Evolutionary conservation across 2,888 invertebrate species (phyloP).

Genomic region (Eledona agricola): DNA sequence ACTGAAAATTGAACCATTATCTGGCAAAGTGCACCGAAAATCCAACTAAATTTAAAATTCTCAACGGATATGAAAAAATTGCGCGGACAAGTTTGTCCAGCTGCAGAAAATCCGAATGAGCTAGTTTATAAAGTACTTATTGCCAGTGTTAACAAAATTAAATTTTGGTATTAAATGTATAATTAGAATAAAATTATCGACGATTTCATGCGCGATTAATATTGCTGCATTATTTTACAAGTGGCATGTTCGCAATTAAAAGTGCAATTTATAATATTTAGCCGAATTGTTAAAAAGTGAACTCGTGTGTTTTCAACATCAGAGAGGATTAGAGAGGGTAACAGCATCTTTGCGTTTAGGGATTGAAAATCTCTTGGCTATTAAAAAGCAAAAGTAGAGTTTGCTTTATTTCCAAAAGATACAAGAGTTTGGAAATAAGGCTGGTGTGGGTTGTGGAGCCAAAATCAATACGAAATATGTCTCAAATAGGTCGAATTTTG

Average conservation of each 20-base stretch:
- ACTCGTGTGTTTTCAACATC: slow-evolving; percentile 33
- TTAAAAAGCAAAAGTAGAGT: slow-evolving; percentile 56
- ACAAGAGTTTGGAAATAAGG: slow-evolving; percentile 37
- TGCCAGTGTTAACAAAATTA: no score
- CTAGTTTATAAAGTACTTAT: no score
- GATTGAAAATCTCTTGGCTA: slow-evolving; percentile 51
- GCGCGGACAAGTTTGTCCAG: no score
- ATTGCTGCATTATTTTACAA: slow-evolving; percentile 20
- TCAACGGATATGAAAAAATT: no score
- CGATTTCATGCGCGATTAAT: slow-evolving; percentile 16
- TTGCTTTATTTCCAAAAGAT: slow-evolving; percentile 51
- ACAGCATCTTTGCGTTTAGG: slow-evolving; percentile 48
- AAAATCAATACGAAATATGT: slow-evolving; percentile 37
- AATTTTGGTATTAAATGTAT: no score
- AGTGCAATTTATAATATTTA: slow-evolving; percentile 45
- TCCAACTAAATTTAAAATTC: no score
- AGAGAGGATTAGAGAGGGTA: slow-evolving; percentile 26
- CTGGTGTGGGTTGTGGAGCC: slow-evolving; percentile 36
- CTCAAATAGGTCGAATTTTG: slow-evolving; percentile 34
- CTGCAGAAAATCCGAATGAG: no score
- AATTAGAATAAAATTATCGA: slow-evolving; percentile 22
- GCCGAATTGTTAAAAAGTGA: slow-evolving; percentile 41
- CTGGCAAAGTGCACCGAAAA: slow-evolving; percentile 12
- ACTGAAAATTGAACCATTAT: slow-evolving; percentile 4
- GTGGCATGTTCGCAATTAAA: no score